A percentile compares a stretch with the other conserved stretches of the same genome.
phyloP scores from a whole-genome alignment of 2,797 vertebrate species.

The Sciaenops ocellatus region DNA sequence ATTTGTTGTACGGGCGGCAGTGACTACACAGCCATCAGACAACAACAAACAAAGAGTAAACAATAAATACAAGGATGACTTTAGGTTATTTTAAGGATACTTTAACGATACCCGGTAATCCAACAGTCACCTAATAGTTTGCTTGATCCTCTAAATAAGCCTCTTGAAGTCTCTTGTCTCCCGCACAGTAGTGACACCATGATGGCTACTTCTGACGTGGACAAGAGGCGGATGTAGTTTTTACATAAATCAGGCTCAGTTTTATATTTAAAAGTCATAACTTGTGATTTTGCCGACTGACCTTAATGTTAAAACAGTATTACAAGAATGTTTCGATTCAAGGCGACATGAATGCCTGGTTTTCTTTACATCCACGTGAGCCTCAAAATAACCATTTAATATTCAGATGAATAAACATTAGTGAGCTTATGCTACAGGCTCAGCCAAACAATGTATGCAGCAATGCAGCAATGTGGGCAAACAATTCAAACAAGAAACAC shows the following conservation, averaged over 20 bases:
- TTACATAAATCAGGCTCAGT: neutral
- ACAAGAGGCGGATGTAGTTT: neutral
- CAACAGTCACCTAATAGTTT: too few relatives aligned
- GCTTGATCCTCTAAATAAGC: neutral
- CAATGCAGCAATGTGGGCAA: too few relatives aligned
- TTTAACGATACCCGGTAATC: too few relatives aligned
- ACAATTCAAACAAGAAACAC: too few relatives aligned
- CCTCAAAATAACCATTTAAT: neutral
- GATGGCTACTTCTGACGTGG: neutral
- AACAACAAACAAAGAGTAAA: too few relatives aligned
- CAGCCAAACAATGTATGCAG: too few relatives aligned
- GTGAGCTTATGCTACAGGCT: neutral
- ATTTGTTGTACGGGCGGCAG: too few relatives aligned
- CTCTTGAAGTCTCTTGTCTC: too few relatives aligned
- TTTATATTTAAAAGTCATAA: neutral
- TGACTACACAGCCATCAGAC: too few relatives aligned
- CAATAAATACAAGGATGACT: too few relatives aligned
- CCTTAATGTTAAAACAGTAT: neutral
- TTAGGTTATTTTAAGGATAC: too few relatives aligned
- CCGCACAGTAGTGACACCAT: neutral
- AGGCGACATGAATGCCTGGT: neutral
- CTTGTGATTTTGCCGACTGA: neutral
- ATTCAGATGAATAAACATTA: slow-evolving; percentile 2
- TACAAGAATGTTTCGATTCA: neutral
- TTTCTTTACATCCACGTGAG: neutral